These are phyloP conservation scores for Drusus annulatus DNA, from an alignment of 1,140 invertebrate species.

Conservation along the genomic window DNA sequence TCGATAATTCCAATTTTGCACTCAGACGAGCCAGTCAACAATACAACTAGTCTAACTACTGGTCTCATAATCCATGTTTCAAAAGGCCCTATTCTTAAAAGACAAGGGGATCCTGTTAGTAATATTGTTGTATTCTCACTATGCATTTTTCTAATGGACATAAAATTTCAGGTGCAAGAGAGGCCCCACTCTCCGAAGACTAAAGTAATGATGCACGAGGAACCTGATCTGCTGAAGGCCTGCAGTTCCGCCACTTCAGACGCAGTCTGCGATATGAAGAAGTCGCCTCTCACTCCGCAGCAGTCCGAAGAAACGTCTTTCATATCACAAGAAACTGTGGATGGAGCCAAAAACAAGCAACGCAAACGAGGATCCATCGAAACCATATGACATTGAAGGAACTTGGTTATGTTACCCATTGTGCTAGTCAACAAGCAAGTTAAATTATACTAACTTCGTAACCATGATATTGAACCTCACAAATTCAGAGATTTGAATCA, in stretches of 20 bases:
- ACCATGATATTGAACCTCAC: no score
- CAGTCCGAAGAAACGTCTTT: conserved; percentile 83
- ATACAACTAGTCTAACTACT: no score
- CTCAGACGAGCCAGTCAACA: no score
- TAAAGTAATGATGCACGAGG: conserved; percentile 27
- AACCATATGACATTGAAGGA: conserved; percentile 75
- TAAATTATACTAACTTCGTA: no score
- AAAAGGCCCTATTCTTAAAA: no score
- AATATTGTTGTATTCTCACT: no score
- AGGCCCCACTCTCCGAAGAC: conserved; percentile 61
- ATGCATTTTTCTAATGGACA: no score
- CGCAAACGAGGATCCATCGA: conserved; percentile 75
- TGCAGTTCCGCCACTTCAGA: conserved; percentile 62
- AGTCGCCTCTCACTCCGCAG: conserved; percentile 59
- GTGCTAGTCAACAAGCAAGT: no score
- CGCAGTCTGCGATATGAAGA: conserved; percentile 57
- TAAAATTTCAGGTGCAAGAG: conserved; percentile 57
- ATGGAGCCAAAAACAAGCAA: conserved; percentile 58
- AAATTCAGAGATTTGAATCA: no score
- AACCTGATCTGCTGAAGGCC: conserved; percentile 63
- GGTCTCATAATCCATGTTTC: no score
- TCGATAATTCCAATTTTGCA: no score
- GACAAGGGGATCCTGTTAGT: no score
- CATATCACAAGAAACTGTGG: conserved; percentile 72
- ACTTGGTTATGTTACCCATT: neutral